Base-by-base conservation (phyloP, 1,140 invertebrate genomes). In the Megalopta genalis region DNA sequence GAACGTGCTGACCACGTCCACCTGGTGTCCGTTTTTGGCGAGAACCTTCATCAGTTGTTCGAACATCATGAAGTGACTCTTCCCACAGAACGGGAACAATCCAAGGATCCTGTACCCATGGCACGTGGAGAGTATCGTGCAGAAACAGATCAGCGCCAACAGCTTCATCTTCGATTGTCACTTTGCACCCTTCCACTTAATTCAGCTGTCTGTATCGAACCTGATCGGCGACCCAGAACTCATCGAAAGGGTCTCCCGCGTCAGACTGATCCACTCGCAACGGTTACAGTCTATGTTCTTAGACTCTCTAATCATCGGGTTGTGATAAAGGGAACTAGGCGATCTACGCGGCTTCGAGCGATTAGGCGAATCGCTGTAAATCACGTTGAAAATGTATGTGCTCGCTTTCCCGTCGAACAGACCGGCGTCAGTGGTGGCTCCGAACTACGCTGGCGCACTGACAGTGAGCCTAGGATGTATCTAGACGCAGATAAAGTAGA, bases 31-130 rank as follows among this genome's bases (percentile, higher is more conserved):
- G 42, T 90, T 91, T 16, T 72, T 83, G 0, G 93, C 94, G 27
- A 95, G 71, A 16, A 91, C 94, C 77, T 93, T 93, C 85, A 94
- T 92, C 65, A 95, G 71, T 0, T 90, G 88, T 6, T 94, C 93
- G 39, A 94, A 94, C 69, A 95, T 91, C 65, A 94, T 91, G 69
- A 93, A 94, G 83, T 95, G 95, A 65, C 95, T 95, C 81, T 93
- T 93, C 0, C 89, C 93, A 0, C 88, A 88, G 7, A 93, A 89
- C 0, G 93, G 92, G 67, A 94, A 92, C 2, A 95, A 69, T 12
- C 92, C 91, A 0, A 91, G 82, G 23, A 91, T 88, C 23, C 90
- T 77, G 70, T 88, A 88, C 16, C 87, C 80, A 9, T 87, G 25
- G n/a, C 82, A 85, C 23, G 12, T 12, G 21, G 75, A 49, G 0